Percentiles rank a stretch among this genome's conserved stretches.
phyloP scores from a whole-genome alignment of 2,797 vertebrate species.

The Rhinoraja longicauda region DNA sequence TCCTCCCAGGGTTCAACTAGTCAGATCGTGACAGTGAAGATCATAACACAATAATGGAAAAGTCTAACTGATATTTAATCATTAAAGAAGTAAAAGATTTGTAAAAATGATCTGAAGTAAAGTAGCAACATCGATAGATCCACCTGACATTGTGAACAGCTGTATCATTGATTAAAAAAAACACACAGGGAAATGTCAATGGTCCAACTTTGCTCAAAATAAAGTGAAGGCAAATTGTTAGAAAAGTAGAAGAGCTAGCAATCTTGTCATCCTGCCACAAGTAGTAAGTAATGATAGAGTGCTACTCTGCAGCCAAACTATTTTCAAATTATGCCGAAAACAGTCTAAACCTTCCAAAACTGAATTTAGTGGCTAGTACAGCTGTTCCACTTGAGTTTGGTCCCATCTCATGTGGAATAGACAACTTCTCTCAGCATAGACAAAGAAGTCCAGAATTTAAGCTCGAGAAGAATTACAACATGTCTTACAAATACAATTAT shows the following conservation, averaged over 20 bases:
- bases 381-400: not conserved
- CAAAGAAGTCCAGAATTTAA: not conserved
- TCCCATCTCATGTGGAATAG: not conserved
- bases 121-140: not conserved
- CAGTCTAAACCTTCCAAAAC: not conserved
- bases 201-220: not conserved
- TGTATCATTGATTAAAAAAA: not conserved
- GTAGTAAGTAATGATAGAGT: not conserved
- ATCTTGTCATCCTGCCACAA: not conserved
- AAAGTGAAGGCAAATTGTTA: not conserved
- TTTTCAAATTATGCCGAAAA: not conserved
- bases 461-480: not conserved
- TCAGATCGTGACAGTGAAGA: not conserved
- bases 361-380: not conserved
- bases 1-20: not conserved
- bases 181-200: not conserved
- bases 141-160: not conserved
- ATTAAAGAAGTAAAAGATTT: not conserved
- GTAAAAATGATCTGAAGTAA: not conserved
- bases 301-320: not conserved
- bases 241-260: not conserved
- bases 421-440: not conserved
- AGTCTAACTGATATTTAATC: slow-evolving; percentile 4
- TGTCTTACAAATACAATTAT: not conserved
- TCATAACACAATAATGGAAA: slow-evolving; percentile 6